Evolutionary conservation across 2,113 vertebrate genomes (phyloP), one percentile per base, ranked within the genome.

Genomic region (Micronycteris hirsuta): DNA sequence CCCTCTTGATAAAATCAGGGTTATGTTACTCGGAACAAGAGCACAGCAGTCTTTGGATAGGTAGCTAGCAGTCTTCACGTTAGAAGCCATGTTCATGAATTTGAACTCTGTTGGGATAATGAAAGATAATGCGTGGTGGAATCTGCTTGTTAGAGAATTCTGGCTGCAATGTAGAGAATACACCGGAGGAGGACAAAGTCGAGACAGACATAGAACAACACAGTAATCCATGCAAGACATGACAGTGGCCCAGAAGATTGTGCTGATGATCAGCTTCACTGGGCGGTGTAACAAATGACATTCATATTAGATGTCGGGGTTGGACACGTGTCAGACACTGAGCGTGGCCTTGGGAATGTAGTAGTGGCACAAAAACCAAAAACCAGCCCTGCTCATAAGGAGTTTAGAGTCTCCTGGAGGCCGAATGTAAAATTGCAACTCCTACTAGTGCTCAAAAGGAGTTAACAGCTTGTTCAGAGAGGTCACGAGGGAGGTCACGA

Each of bases 131-230:
- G 86, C 36, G 36, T 56, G 47, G 26, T 47, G 63, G 54, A 3
- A 31, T 61, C 81, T 95, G 47, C 71, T 52, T 95, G 56, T 89
- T 89, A n/a, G 68, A 86, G 88, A 88, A 82, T 86, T 94, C 47
- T 94, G 89, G 22, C 47, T 63, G 12, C 52, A 56, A 2, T 52
- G 5, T 56, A 92, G 67, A 85, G 43, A 54, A 41, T 47, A 52
- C 12, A 14, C 41, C 56, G 14, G 77, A 91, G 38, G 49, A 89
- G 45, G 56, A 73, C 6, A 43, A 45, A 28, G 45, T 73, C 26
- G 52, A 54, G 94, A 67, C 13, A 70, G 68, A 87, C n/a, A 17
- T n/a, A 33, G 33, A 78, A 47, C 36, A 58, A 14, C 74, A 14
- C 22, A 71, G 52, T 68, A 82, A 36, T 56, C 33, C 65, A 12